Percentiles rank a stretch among this genome's conserved stretches.
These are phyloP conservation scores for Cynocephalus volans DNA, from an alignment of 2,113 vertebrate species.

Conservation along the genomic window DNA sequence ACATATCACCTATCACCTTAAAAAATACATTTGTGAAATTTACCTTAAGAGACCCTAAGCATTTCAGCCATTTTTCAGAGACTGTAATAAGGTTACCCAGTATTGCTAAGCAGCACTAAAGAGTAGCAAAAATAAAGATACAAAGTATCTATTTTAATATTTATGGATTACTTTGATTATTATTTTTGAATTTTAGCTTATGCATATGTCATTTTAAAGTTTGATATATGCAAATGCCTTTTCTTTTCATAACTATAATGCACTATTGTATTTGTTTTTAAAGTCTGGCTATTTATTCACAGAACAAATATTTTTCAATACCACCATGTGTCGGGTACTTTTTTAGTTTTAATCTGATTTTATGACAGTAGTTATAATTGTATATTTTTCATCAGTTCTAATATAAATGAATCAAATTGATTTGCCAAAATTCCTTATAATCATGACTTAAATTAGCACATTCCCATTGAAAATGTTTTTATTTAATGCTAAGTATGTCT, in stretches of 20 bases:
- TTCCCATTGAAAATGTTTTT: conserved; percentile 42
- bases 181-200: neutral
- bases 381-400: conserved; percentile 25
- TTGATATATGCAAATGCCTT: neutral
- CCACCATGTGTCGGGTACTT: neutral
- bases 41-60: neutral
- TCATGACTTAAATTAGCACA: conserved; percentile 24
- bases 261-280: neutral
- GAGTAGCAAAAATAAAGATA: neutral
- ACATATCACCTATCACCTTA: neutral
- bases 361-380: conserved; percentile 50
- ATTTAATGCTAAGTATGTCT: neutral
- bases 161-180: neutral
- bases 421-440: neutral
- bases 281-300: neutral
- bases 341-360: conserved; percentile 9
- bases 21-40: neutral
- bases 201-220: neutral
- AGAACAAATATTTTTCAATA: neutral
- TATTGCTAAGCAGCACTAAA: neutral
- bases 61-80: neutral
- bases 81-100: neutral
- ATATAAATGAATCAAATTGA: neutral
- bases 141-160: neutral
- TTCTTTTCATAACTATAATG: neutral